Evolutionary conservation across 2,888 invertebrate species (phyloP).

Genomic region (Corythucha ciliata): DNA sequence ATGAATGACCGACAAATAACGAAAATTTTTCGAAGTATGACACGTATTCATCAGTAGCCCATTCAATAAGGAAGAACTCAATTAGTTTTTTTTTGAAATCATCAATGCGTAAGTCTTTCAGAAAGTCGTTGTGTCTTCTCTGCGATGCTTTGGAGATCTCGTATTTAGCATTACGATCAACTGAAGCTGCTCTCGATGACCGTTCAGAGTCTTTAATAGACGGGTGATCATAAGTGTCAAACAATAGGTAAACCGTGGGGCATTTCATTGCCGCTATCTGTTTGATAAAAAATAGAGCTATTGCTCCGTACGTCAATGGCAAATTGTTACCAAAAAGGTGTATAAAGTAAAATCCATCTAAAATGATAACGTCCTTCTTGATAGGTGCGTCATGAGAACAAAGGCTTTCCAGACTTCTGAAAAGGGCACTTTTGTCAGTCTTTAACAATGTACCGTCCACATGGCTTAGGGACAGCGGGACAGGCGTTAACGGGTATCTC

Average conservation of each 20-base stretch:
- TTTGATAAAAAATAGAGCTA: slow-evolving; percentile 37
- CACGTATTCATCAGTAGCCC: slow-evolving; percentile 32
- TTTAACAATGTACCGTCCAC: neutral
- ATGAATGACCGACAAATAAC: slow-evolving; percentile 29
- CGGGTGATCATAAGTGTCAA: slow-evolving; percentile 37
- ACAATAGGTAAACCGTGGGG: slow-evolving; percentile 32
- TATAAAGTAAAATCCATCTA: slow-evolving; percentile 39
- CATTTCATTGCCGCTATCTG: slow-evolving; percentile 28
- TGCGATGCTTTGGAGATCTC: slow-evolving; percentile 36
- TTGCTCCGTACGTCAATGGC: slow-evolving; percentile 36
- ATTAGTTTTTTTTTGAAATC: slow-evolving; percentile 36
- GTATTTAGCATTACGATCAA: slow-evolving; percentile 33
- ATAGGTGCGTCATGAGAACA: slow-evolving; percentile 22
- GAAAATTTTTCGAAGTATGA: slow-evolving; percentile 32
- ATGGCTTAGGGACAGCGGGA: too few species aligned
- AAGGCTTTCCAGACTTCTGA: slow-evolving; percentile 1
- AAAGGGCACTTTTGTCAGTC: slow-evolving; percentile 7
- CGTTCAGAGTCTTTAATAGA: slow-evolving; percentile 40
- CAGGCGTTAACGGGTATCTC: too few species aligned
- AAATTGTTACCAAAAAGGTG: slow-evolving; percentile 37
- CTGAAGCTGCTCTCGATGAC: slow-evolving; percentile 30
- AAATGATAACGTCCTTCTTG: slow-evolving; percentile 34
- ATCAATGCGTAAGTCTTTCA: slow-evolving; percentile 34
- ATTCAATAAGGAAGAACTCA: slow-evolving; percentile 36
- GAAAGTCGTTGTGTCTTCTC: slow-evolving; percentile 33